Evolutionary conservation across 2,797 vertebrate genomes (phyloP), one percentile per base, ranked within the genome.

Genomic region (Squalus acanthias): DNA sequence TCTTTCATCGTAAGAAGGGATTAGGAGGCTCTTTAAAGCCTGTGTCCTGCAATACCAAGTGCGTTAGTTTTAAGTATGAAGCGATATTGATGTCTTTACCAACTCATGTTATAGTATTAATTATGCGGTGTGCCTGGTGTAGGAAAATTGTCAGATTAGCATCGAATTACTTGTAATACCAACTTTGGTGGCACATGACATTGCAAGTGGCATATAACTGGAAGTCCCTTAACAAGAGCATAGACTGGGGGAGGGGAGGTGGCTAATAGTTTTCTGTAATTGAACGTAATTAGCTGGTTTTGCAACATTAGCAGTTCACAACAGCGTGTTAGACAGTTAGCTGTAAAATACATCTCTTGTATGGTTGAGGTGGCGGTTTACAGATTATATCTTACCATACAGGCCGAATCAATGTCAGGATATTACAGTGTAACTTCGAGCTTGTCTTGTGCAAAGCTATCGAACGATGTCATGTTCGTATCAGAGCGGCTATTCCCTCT

Each of bases 401-500:
- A 26, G 22, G 3, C 93, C 22, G 67, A 26, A 50, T 72, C 67
- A 50, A 95, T 53, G 50, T 7, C 26, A 20, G 3, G 46, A 57
- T 46, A 33, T 29, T 74, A 17, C 46, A 95, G 24, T 53, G 50
- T 95, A 10, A 74, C 46, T 22, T 95, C n/a, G 46, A 50, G 46
- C 10, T 67, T 50, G 22, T 22, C 63, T 70, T 29, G 6, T 53
- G 29, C 24, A 57, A 26, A 74, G 29, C 50, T 50, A 50, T 70
- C 24, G 17, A n/a, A 17, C 46, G 17, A 79, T 53, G 60, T 91
- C 8, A 3, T 69, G 39, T 60, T 69, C 15, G 22, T 26, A 50
- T 85, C 82, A 74, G 65, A 26, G 12, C 70, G 70, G 5, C n/a
- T 46, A 10, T 12, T 22, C 96, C 97, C 98, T 97, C 97, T 97